These are phyloP conservation scores for Gallinago paraguaiae DNA, from an alignment of 2,113 vertebrate species.

Conservation along the genomic window DNA sequence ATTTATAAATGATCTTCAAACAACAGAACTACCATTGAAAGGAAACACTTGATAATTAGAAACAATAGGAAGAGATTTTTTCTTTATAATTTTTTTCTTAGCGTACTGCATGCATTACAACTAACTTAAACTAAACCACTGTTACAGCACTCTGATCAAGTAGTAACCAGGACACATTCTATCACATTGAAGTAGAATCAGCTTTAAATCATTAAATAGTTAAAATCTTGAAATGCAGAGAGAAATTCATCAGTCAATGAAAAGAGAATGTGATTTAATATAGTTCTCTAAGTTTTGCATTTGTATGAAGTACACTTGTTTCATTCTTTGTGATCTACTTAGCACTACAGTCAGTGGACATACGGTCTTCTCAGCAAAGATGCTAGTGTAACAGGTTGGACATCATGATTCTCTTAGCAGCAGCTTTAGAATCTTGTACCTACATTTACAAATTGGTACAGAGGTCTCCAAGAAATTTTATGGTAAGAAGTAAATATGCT, in stretches of 20 bases:
- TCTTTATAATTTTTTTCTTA: not conserved
- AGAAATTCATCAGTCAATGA: not conserved
- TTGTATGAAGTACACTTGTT: not conserved
- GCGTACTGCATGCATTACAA: not conserved
- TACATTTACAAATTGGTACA: not conserved
- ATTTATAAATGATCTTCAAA: not conserved
- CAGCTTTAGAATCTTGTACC: not conserved
- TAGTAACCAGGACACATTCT: not conserved
- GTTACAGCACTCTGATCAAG: not conserved
- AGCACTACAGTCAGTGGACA: not conserved
- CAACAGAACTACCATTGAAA: not conserved
- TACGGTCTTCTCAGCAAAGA: not conserved
- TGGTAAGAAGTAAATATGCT: not conserved
- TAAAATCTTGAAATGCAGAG: not conserved
- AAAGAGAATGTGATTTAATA: not conserved
- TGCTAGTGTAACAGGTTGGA: accelerated
- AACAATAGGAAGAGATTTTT: not conserved
- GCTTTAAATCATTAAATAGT: not conserved
- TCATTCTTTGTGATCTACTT: not conserved
- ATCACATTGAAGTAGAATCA: not conserved
- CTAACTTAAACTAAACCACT: not conserved
- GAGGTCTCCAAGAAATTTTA: not conserved
- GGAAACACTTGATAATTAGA: not conserved
- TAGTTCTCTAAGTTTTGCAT: not conserved
- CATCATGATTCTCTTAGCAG: not conserved